Evolutionary conservation across 64 coral and sea anemone genomes (phyloP).

Genomic region (Orbicella faveolata): DNA sequence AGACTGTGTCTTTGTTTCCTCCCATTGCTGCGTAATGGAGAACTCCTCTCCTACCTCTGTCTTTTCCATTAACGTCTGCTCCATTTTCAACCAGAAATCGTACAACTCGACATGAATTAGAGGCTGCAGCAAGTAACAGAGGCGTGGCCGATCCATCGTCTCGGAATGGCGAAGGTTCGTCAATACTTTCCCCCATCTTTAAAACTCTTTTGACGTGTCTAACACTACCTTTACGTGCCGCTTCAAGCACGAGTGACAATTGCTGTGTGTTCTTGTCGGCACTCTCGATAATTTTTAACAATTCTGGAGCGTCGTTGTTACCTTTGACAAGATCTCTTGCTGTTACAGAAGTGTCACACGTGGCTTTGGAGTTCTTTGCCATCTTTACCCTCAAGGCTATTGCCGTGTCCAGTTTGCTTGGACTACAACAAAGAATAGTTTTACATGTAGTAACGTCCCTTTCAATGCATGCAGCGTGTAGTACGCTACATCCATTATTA

Average conservation of each 20-base stretch:
- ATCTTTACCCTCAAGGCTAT: neutral
- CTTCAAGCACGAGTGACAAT: conserved; percentile 21
- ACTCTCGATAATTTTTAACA: conserved; percentile 5
- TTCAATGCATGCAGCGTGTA: conserved; percentile 25
- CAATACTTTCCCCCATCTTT: conserved; percentile 3
- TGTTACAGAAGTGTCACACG: neutral
- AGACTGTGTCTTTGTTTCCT: conserved; percentile 4
- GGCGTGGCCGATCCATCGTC: conserved; percentile 15
- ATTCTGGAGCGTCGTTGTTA: neutral
- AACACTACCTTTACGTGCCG: conserved; percentile 1
- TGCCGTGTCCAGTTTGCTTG: conserved; percentile 29
- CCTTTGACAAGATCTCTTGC: conserved; percentile 8
- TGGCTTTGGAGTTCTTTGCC: neutral
- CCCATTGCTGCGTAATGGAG: conserved; percentile 24
- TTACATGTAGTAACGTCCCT: neutral
- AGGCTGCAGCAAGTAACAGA: conserved; percentile 21
- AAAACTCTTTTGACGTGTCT: conserved; percentile 33
- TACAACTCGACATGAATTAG: conserved; percentile 30
- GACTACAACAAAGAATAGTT: conserved; percentile 25
- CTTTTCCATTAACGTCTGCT: conserved; percentile 11
- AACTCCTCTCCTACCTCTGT: conserved; percentile 8
- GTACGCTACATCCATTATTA: neutral
- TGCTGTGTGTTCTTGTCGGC: conserved; percentile 3
- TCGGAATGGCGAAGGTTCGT: conserved; percentile 28
- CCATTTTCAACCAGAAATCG: conserved; percentile 22